Conservation (phyloP, 2,797 vertebrate genomes). For the Allochrocebus solatus region DNA sequence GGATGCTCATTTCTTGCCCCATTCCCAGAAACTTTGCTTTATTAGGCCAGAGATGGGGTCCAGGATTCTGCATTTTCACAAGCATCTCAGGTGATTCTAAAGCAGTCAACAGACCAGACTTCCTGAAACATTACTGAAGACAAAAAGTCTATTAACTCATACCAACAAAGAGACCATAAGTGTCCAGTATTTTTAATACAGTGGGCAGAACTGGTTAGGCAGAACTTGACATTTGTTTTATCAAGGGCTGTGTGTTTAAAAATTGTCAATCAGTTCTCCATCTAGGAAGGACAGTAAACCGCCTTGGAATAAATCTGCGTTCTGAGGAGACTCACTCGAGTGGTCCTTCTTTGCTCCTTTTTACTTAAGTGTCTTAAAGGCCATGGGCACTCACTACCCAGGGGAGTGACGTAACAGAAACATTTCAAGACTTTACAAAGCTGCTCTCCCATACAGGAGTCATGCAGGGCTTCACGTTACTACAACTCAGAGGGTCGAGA, state of each 20-base stretch:
- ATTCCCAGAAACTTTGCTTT: background rate
- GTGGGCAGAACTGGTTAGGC: background rate
- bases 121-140: conserved; percentile 20
- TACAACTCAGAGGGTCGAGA: background rate
- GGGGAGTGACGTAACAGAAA: background rate
- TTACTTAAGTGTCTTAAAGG: background rate
- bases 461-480: background rate
- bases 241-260: background rate
- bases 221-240: conserved; percentile 5
- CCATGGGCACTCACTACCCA: background rate
- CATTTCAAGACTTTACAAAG: background rate
- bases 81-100: background rate
- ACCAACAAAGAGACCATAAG: background rate
- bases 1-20: background rate
- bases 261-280: background rate
- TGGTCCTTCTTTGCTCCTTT: background rate
- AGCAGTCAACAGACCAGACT: background rate
- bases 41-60: background rate
- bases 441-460: background rate
- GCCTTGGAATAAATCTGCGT: background rate
- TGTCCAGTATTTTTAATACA: background rate
- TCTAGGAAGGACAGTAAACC: background rate
- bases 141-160: background rate
- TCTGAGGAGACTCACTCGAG: background rate
- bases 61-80: background rate